Conservation (phyloP, 1,140 invertebrate species). For the Drosophila rhopaloa region DNA sequence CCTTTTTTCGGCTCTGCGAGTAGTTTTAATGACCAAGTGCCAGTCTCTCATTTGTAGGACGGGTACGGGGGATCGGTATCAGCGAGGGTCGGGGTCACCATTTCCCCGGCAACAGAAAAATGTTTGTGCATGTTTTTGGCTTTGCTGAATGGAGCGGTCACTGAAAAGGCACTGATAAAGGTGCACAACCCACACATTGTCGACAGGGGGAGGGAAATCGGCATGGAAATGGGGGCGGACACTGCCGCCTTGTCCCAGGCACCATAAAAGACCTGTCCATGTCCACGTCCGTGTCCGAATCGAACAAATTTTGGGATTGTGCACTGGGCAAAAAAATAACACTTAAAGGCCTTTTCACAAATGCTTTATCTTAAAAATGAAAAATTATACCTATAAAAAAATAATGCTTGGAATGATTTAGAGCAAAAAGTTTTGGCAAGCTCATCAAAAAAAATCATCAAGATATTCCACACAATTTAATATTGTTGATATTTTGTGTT, state of each 20-base stretch:
- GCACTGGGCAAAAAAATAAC: constrained; percentile 5
- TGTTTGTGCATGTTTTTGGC: constrained; percentile 40
- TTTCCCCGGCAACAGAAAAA: constrained; percentile 45
- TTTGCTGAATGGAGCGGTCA: constrained; percentile 20
- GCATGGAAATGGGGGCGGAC: constrained; percentile 6
- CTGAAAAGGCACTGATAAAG: constrained; percentile 43
- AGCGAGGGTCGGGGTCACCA: constrained; percentile 44
- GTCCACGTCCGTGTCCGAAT: constrained; percentile 24
- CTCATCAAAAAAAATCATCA: no score
- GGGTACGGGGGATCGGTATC: constrained; percentile 17
- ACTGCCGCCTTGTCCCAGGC: constrained; percentile 19
- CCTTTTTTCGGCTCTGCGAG: constrained; percentile 48
- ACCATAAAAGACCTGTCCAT: constrained; percentile 34
- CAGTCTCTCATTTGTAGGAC: constrained; percentile 22
- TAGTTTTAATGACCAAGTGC: constrained; percentile 63
- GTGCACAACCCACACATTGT: background rate
- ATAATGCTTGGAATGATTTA: no score
- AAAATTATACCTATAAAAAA: no score
- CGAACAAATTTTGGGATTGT: constrained; percentile 37
- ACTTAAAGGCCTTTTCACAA: background rate
- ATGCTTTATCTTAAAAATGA: no score
- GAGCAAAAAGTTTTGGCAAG: no score
- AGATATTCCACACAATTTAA: no score
- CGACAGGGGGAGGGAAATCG: background rate
- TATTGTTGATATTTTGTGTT: no score